Percentiles rank a stretch among this genome's conserved stretches.
Evolutionary conservation across 2,113 vertebrate genomes (phyloP).

Genomic region (Sarotherodon lohbergeri): DNA sequence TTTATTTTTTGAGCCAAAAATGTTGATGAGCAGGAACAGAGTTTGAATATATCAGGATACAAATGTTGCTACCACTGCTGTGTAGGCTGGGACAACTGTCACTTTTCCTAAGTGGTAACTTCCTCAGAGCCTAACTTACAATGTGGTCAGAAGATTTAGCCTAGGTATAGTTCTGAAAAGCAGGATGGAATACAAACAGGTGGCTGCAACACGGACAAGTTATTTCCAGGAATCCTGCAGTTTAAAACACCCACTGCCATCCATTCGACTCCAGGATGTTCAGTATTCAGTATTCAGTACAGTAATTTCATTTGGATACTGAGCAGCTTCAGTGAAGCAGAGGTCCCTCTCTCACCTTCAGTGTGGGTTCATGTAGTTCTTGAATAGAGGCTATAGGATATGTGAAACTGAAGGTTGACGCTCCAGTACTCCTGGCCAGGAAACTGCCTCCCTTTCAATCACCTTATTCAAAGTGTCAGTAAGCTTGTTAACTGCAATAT

Average conservation of each 20-base stretch:
- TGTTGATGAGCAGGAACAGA: neutral
- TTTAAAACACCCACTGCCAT: neutral
- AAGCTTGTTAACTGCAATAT: slow-evolving; percentile 44
- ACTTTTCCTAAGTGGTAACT: neutral
- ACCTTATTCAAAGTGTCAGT: slow-evolving; percentile 32
- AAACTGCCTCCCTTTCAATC: slow-evolving; percentile 33
- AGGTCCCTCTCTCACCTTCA: slow-evolving; percentile 14
- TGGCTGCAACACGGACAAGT: neutral
- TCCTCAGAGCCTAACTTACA: neutral
- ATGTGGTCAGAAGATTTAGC: neutral
- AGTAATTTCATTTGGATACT: neutral
- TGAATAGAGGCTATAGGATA: slow-evolving; percentile 26
- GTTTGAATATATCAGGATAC: neutral
- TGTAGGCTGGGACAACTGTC: neutral
- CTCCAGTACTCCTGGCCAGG: slow-evolving; percentile 28
- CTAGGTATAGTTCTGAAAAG: neutral
- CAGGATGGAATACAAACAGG: neutral
- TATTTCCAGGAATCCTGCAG: neutral
- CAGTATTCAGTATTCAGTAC: neutral
- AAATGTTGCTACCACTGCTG: neutral
- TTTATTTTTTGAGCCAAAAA: neutral
- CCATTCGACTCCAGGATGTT: neutral
- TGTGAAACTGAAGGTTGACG: slow-evolving; percentile 29
- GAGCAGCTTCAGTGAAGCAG: slow-evolving; percentile 18
- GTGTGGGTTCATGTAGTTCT: slow-evolving; percentile 6